Evolutionary conservation across 2,888 invertebrate genomes (phyloP).

Genomic region (Teleogryllus oceanicus): DNA sequence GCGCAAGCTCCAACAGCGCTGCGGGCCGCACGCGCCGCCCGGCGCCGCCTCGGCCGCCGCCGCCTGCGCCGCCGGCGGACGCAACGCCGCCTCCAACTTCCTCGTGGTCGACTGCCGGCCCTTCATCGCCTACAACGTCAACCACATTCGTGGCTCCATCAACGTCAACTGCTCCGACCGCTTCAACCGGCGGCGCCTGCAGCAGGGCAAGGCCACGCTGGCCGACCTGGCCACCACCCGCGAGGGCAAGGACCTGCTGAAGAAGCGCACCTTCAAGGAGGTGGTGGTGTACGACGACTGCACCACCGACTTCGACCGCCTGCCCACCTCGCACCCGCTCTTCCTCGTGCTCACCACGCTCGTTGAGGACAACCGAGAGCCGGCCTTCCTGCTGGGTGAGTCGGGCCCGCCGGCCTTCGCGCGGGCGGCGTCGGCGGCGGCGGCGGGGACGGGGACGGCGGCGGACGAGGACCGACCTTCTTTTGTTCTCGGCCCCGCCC

Average conservation of each 20-base stretch:
- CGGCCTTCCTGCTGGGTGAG: slow-evolving; percentile 65
- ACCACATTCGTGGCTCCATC: slow-evolving; percentile 64
- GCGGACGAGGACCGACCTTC: slow-evolving; percentile 18
- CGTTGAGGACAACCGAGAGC: slow-evolving; percentile 63
- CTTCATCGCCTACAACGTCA: slow-evolving; percentile 66
- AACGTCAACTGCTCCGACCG: slow-evolving; percentile 70
- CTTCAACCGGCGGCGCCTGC: slow-evolving; percentile 62
- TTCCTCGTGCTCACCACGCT: slow-evolving; percentile 63
- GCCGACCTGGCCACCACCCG: slow-evolving; percentile 63
- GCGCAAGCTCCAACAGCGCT: slow-evolving; percentile 47
- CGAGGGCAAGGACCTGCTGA: slow-evolving; percentile 61
- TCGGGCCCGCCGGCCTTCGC: slow-evolving; percentile 38
- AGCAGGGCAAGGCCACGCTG: slow-evolving; percentile 62
- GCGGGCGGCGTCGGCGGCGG: neutral
- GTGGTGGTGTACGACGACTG: slow-evolving; percentile 69
- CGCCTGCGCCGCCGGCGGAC: slow-evolving; percentile 38
- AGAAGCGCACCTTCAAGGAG: slow-evolving; percentile 54
- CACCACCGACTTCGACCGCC: slow-evolving; percentile 58
- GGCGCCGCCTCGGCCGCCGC: neutral
- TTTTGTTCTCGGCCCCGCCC: neutral
- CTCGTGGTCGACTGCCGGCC: slow-evolving; percentile 64
- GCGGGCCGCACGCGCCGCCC: neutral
- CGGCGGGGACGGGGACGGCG: neutral
- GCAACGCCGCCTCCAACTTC: slow-evolving; percentile 41
- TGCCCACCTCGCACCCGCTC: slow-evolving; percentile 59